A percentile compares a stretch with the other conserved stretches of the same genome.
Evolutionary conservation across 2,797 vertebrate species (phyloP).

Genomic region (Anabacerthia variegaticeps): DNA sequence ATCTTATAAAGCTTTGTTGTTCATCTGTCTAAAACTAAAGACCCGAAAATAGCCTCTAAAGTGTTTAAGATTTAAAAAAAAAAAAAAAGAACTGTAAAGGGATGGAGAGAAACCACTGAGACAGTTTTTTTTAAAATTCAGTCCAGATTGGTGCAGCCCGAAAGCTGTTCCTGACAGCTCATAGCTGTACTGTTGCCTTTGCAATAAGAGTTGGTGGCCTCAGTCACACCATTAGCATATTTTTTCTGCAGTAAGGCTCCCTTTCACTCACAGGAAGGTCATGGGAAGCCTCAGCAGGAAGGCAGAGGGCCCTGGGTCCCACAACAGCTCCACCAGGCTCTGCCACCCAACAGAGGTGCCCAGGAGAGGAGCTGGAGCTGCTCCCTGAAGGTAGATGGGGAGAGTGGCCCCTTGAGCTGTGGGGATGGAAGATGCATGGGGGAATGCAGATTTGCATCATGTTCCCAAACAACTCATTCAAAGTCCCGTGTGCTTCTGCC

Average conservation of each 20-base stretch:
- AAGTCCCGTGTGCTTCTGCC: accelerated
- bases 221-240: not conserved
- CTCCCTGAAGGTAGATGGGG: accelerated
- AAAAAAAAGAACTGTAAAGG: not conserved
- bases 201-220: not conserved
- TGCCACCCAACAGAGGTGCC: not conserved
- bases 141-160: not conserved
- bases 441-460: not conserved
- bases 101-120: not conserved
- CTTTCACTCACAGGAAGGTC: not conserved
- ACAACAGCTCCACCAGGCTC: not conserved
- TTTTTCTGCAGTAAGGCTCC: not conserved
- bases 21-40: conserved; percentile 37
- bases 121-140: conserved; percentile 21
- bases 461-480: not conserved
- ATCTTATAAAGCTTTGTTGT: conserved; percentile 28
- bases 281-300: not conserved
- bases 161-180: conserved; percentile 1
- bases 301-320: not conserved
- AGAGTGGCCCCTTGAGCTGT: not conserved
- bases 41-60: conserved; percentile 16
- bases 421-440: accelerated
- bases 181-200: not conserved
- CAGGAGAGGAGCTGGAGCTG: not conserved
- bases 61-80: not conserved